These are phyloP conservation scores for Rhadinocentrus ornatus DNA, from an alignment of 2,797 vertebrate genomes.

Conservation along the genomic window DNA sequence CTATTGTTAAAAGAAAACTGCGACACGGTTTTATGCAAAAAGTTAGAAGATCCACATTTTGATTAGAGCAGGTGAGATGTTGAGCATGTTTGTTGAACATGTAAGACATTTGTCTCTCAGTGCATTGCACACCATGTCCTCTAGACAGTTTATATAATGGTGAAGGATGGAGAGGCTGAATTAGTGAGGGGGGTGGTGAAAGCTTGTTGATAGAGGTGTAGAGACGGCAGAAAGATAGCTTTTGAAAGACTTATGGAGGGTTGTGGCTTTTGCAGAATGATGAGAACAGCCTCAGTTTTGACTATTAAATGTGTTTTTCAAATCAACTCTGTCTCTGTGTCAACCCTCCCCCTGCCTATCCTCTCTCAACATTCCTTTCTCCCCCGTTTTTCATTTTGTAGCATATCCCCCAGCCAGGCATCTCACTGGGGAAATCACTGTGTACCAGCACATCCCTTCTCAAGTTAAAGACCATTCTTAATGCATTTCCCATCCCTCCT, in stretches of 20 bases:
- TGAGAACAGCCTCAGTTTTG: constrained; percentile 32
- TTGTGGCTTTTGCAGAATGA: constrained; percentile 15
- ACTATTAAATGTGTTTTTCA: constrained; percentile 28
- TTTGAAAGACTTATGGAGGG: constrained; percentile 5
- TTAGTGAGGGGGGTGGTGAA: not conserved
- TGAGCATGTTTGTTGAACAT: not conserved
- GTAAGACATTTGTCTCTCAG: not conserved
- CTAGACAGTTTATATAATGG: not conserved
- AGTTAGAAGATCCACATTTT: not conserved
- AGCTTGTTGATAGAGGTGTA: not conserved
- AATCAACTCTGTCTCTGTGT: constrained; percentile 20
- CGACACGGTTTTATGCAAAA: too few species aligned
- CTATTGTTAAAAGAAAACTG: too few species aligned
- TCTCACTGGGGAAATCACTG: constrained; percentile 52
- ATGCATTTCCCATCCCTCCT: constrained; percentile 8
- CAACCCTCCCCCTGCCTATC: not conserved
- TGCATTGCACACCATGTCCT: not conserved
- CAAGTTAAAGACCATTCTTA: constrained; percentile 13
- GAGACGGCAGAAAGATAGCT: not conserved
- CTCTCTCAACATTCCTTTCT: constrained; percentile 13
- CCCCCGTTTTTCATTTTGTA: constrained; percentile 10
- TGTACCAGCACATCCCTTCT: constrained; percentile 21
- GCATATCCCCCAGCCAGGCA: constrained; percentile 33
- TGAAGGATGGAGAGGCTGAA: not conserved
- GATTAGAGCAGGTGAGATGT: not conserved